A percentile compares a stretch with the other conserved stretches of the same genome.
These are phyloP conservation scores for Pasiphila rectangulata DNA, from an alignment of 2,888 invertebrate genomes.

Conservation along the genomic window DNA sequence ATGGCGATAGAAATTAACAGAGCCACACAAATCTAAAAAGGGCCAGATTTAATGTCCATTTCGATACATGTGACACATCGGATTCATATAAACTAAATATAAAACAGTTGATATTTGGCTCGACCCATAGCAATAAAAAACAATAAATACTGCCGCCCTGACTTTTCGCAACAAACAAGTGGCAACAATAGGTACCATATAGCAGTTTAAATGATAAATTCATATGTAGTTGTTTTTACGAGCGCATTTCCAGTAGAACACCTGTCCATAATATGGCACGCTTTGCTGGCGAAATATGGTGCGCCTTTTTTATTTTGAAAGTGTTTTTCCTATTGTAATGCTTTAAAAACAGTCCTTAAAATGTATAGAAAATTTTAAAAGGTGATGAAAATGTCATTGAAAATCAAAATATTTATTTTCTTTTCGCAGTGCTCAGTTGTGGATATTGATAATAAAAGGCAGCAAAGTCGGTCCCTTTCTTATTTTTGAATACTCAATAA, in stretches of 20 bases:
- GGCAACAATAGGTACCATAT: slow-evolving; percentile 52
- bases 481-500: too few species aligned
- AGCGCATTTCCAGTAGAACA: slow-evolving; percentile 57
- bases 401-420: too few species aligned
- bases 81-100: too few species aligned
- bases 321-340: neutral
- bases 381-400: neutral
- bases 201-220: slow-evolving; percentile 69
- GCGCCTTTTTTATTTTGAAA: neutral
- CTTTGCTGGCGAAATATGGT: slow-evolving; percentile 16
- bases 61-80: too few species aligned
- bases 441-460: too few species aligned
- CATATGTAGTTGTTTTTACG: slow-evolving; percentile 68
- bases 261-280: slow-evolving; percentile 54
- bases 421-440: too few species aligned
- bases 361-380: neutral
- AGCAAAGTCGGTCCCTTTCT: too few species aligned
- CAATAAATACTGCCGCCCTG: slow-evolving; percentile 23
- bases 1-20: too few species aligned
- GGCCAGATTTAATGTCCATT: too few species aligned
- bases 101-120: neutral
- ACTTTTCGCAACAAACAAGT: slow-evolving; percentile 52
- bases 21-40: too few species aligned
- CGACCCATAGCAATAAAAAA: slow-evolving; percentile 9
- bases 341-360: too few species aligned